phyloP scores from a whole-genome alignment of 2,113 vertebrate species.

The Mesitornis unicolor region DNA sequence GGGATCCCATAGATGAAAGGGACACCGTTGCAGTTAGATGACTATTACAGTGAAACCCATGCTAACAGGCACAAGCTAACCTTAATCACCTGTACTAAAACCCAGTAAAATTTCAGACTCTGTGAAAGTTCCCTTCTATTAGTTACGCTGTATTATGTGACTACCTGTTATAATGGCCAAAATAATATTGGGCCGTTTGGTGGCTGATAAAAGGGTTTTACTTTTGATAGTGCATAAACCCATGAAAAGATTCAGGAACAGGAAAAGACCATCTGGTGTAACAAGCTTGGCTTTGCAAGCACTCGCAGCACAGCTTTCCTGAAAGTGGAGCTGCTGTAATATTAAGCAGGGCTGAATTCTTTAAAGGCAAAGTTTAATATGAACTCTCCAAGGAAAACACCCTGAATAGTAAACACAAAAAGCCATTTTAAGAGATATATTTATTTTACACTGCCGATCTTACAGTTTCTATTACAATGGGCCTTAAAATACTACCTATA shows the following conservation, averaged over 20 bases:
- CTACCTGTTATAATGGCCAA: background rate
- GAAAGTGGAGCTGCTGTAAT: background rate
- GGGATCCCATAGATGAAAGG: constrained; percentile 33
- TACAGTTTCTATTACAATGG: background rate
- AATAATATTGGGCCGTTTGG: background rate
- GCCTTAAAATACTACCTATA: background rate
- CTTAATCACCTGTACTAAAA: background rate
- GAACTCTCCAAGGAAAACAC: background rate
- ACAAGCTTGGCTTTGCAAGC: background rate
- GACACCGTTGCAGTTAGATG: background rate
- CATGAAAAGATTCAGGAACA: background rate
- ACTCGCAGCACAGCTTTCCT: background rate
- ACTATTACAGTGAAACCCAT: background rate
- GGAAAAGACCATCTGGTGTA: background rate
- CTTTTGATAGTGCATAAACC: background rate
- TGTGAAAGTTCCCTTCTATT: background rate
- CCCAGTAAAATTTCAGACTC: background rate
- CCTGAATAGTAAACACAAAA: background rate
- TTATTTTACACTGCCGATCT: background rate
- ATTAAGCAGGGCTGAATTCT: constrained; percentile 1
- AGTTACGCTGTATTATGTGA: background rate
- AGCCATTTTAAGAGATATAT: background rate
- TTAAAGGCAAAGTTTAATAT: background rate
- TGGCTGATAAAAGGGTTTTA: background rate
- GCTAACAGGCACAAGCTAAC: background rate